Conservation (phyloP, 2,888 invertebrate species). For the Mycogona germanica region DNA sequence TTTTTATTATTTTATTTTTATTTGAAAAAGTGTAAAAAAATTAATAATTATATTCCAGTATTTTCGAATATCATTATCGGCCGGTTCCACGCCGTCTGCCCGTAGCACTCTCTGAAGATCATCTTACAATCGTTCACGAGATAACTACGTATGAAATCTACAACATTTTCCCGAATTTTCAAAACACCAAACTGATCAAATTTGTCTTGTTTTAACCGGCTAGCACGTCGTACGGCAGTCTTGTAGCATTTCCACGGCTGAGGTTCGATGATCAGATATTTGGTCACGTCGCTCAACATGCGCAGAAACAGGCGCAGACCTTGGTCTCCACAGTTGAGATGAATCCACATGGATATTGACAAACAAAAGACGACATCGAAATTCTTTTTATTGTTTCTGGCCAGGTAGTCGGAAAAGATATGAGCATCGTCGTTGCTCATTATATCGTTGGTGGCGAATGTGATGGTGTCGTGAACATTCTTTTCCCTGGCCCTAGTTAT, state of each 20-base stretch:
- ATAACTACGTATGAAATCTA: slow-evolving; percentile 46
- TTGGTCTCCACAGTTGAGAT: slow-evolving; percentile 65
- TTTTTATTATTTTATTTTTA: too few relatives aligned
- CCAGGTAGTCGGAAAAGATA: slow-evolving; percentile 41
- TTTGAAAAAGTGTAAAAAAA: too few relatives aligned
- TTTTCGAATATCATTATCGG: slow-evolving; percentile 18
- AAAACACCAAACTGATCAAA: slow-evolving; percentile 50
- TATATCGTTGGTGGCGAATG: slow-evolving; percentile 48
- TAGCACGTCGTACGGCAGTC: slow-evolving; percentile 57
- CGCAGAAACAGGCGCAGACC: slow-evolving; percentile 51
- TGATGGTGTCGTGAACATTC: slow-evolving; percentile 39
- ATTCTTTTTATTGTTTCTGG: slow-evolving; percentile 27
- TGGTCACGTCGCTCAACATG: slow-evolving; percentile 42
- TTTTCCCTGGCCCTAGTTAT: slow-evolving; percentile 51
- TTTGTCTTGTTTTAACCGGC: slow-evolving; percentile 43
- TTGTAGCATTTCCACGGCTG: slow-evolving; percentile 78
- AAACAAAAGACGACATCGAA: slow-evolving; percentile 61
- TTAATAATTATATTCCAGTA: too few relatives aligned
- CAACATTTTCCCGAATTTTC: slow-evolving; percentile 48
- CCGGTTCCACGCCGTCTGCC: slow-evolving; percentile 24
- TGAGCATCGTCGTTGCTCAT: slow-evolving; percentile 37
- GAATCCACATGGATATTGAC: slow-evolving; percentile 84
- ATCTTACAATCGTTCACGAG: slow-evolving; percentile 36
- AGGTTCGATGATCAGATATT: slow-evolving; percentile 58
- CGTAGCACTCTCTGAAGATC: slow-evolving; percentile 19